These are phyloP conservation scores for Loripinus fragilis DNA, from an alignment of 2,888 invertebrate species.

Conservation along the genomic window DNA sequence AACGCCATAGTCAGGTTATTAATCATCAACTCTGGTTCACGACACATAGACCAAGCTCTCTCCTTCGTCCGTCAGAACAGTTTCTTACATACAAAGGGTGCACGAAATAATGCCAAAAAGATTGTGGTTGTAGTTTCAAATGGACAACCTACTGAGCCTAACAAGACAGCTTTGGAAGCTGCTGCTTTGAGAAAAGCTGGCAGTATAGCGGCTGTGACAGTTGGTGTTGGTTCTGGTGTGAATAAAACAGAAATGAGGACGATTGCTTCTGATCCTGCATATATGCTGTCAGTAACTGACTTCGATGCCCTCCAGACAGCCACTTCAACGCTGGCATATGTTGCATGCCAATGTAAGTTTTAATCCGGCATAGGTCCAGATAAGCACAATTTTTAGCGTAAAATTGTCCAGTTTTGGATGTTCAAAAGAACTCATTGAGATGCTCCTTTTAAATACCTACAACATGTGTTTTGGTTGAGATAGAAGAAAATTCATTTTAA, in stretches of 20 bases:
- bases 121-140: conserved; percentile 63
- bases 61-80: conserved; percentile 46
- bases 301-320: conserved; percentile 56
- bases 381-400: too few species aligned
- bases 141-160: conserved; percentile 53
- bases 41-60: conserved; percentile 56
- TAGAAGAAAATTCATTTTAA: too few species aligned
- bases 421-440: too few species aligned
- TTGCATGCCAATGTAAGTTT: conserved; percentile 20
- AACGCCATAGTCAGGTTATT: conserved; percentile 39
- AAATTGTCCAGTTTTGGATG: too few species aligned
- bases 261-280: conserved; percentile 40
- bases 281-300: conserved; percentile 46
- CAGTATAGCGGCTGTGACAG: conserved; percentile 42
- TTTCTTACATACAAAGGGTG: conserved; percentile 48
- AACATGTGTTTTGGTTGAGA: too few species aligned
- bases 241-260: conserved; percentile 46
- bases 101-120: conserved; percentile 46
- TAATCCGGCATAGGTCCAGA: too few species aligned
- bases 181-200: conserved; percentile 39
- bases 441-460: too few species aligned
- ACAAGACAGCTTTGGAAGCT: conserved; percentile 47
- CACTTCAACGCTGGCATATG: conserved; percentile 38
- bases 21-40: conserved; percentile 46
- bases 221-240: conserved; percentile 51